Evolutionary conservation across 2,888 invertebrate species (phyloP).

Genomic region (Poecilobothrus nobilitatus): DNA sequence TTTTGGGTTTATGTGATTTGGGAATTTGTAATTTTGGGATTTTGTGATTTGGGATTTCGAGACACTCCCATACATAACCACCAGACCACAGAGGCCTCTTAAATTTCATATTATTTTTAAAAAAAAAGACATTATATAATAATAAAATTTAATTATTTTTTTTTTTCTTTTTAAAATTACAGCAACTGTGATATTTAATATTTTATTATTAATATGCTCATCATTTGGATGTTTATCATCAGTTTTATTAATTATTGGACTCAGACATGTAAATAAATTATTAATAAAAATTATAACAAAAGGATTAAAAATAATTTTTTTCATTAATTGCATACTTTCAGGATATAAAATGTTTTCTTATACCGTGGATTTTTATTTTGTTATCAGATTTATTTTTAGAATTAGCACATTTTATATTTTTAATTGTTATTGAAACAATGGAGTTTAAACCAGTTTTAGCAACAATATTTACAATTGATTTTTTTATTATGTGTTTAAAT

Average conservation of each 20-base stretch:
- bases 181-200: conserved; percentile 67
- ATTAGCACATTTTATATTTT: conserved; percentile 56
- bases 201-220: conserved; percentile 58
- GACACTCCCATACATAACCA: too few species aligned
- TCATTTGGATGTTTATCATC: conserved; percentile 60
- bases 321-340: conserved; percentile 35
- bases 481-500: conserved; percentile 66
- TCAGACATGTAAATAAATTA: conserved; percentile 54
- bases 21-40: too few species aligned
- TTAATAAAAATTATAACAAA: neutral
- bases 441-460: conserved; percentile 66
- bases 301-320: conserved; percentile 17
- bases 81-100: too few species aligned
- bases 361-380: conserved; percentile 68
- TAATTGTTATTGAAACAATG: conserved; percentile 56
- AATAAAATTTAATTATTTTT: too few species aligned
- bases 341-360: conserved; percentile 60
- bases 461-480: conserved; percentile 67
- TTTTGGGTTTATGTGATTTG: too few species aligned
- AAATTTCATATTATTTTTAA: too few species aligned
- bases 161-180: conserved; percentile 32
- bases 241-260: conserved; percentile 56
- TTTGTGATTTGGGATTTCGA: too few species aligned
- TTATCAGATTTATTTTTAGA: conserved; percentile 58
- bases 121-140: too few species aligned